A percentile compares a stretch with the other conserved stretches of the same genome.
Conservation (phyloP, 2,888 invertebrate genomes). For the Caenorhabditis plicata region DNA sequence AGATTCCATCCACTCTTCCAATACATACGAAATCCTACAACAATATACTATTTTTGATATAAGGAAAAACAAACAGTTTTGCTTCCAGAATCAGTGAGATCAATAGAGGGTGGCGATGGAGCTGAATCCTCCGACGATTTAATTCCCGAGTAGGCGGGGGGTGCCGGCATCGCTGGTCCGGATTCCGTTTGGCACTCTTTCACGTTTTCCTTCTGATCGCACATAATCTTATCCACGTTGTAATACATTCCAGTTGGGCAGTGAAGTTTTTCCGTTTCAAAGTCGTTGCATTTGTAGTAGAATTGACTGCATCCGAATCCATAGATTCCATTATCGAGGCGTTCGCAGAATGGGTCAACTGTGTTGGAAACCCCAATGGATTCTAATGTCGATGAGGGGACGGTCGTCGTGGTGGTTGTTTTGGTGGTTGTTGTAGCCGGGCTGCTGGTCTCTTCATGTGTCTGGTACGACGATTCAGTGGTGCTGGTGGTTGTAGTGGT, state of each 20-base stretch:
- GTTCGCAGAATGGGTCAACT: slow-evolving; percentile 29
- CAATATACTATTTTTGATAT: neutral
- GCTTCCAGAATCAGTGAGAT: too few relatives aligned
- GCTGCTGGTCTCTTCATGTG: neutral
- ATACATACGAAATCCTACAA: slow-evolving; percentile 30
- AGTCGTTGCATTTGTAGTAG: slow-evolving; percentile 29
- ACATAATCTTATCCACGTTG: slow-evolving; percentile 23
- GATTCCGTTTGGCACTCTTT: slow-evolving; percentile 40
- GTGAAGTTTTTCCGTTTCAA: slow-evolving; percentile 11
- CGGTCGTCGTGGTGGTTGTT: slow-evolving; percentile 3
- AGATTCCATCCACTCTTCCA: slow-evolving; percentile 38
- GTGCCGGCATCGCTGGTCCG: slow-evolving; percentile 10
- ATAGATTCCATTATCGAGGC: slow-evolving; percentile 34
- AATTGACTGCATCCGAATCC: slow-evolving; percentile 16
- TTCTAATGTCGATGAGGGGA: too few relatives aligned
- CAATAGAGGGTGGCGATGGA: slow-evolving; percentile 1
- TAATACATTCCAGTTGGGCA: slow-evolving; percentile 52
- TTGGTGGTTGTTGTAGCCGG: neutral
- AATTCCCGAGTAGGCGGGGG: too few relatives aligned
- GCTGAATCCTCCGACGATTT: neutral
- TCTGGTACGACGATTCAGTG: slow-evolving; percentile 1
- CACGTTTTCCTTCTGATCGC: slow-evolving; percentile 39
- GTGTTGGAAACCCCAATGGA: neutral
- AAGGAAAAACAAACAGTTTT: neutral
- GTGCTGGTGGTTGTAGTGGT: slow-evolving; percentile 2